These are phyloP conservation scores for Panopea generosa DNA, from an alignment of 2,888 invertebrate species.

Conservation along the genomic window DNA sequence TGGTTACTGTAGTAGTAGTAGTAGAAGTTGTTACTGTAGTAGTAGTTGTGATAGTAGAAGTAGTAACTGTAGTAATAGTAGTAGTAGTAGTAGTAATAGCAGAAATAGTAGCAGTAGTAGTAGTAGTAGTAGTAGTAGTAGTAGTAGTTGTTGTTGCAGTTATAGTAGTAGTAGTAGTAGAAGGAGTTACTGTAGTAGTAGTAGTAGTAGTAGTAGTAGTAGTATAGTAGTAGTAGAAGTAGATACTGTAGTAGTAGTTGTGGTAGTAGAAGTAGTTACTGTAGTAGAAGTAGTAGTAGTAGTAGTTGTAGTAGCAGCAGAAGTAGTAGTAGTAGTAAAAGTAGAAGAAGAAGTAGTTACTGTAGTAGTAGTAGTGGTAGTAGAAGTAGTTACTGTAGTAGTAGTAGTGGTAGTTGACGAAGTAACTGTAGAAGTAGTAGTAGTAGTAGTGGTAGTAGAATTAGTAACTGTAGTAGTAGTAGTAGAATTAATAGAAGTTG, in stretches of 20 bases:
- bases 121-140: conserved; percentile 19
- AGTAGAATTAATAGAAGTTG: no score
- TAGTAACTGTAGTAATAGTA: conserved; percentile 18
- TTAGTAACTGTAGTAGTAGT: background rate
- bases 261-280: conserved; percentile 1
- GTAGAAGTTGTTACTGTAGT: conserved; percentile 27
- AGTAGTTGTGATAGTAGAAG: conserved; percentile 24
- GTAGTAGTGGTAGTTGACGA: conserved; percentile 15
- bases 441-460: background rate
- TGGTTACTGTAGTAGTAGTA: conserved; percentile 23
- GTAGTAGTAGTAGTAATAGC: conserved; percentile 14
- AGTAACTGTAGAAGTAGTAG: conserved; percentile 4
- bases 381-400: conserved; percentile 13
- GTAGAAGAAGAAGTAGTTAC: conserved; percentile 5
- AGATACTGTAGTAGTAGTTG: conserved; percentile 1
- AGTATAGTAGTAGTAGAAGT: conserved; percentile 12
- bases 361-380: conserved; percentile 12
- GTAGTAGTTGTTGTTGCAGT: conserved; percentile 8
- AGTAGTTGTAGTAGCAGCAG: conserved; percentile 10
- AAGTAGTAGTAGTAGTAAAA: conserved; percentile 12
- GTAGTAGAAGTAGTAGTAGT: conserved; percentile 19
- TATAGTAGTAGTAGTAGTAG: conserved; percentile 12
- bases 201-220: conserved; percentile 11
- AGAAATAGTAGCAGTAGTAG: conserved; percentile 13
- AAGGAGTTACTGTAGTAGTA: conserved; percentile 1